These are phyloP conservation scores for Argyrosomus regius DNA, from an alignment of 2,797 vertebrate genomes.

Conservation along the genomic window DNA sequence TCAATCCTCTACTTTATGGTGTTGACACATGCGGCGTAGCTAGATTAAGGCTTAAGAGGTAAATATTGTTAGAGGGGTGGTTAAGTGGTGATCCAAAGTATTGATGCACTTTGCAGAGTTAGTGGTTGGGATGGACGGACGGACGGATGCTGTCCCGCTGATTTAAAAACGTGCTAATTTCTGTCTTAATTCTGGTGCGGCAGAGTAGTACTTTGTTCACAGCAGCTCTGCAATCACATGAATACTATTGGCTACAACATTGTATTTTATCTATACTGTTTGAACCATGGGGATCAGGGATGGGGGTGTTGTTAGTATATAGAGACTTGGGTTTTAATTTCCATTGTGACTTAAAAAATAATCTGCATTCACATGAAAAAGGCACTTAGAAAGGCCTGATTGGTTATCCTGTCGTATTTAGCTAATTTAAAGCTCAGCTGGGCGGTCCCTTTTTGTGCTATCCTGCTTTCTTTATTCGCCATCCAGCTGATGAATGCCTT, in stretches of 20 bases:
- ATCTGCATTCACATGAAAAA: slow-evolving; percentile 51
- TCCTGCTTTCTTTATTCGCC: slow-evolving; percentile 61
- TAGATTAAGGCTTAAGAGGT: slow-evolving; percentile 47
- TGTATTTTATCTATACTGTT: slow-evolving; percentile 64
- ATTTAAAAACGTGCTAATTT: slow-evolving; percentile 46
- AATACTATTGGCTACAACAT: slow-evolving; percentile 63
- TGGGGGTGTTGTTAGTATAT: slow-evolving; percentile 54
- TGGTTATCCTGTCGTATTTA: slow-evolving; percentile 58
- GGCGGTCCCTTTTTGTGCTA: slow-evolving; percentile 54
- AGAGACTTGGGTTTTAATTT: slow-evolving; percentile 62
- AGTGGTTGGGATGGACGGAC: slow-evolving; percentile 18
- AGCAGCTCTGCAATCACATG: slow-evolving; percentile 61
- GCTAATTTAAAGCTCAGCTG: slow-evolving; percentile 55
- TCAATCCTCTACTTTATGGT: slow-evolving; percentile 47
- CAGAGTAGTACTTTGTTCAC: slow-evolving; percentile 25
- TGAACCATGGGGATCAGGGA: slow-evolving; percentile 54
- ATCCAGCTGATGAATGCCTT: slow-evolving; percentile 69
- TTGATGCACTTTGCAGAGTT: slow-evolving; percentile 79
- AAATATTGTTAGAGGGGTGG: slow-evolving; percentile 39
- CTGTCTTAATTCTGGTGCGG: slow-evolving; percentile 51
- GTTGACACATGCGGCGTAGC: slow-evolving; percentile 41
- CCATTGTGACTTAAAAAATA: slow-evolving; percentile 58
- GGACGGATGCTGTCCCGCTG: slow-evolving; percentile 21
- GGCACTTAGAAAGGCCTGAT: slow-evolving; percentile 62
- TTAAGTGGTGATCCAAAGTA: slow-evolving; percentile 77